Percentiles rank a stretch among this genome's conserved stretches.
Evolutionary conservation across 2,113 vertebrate species (phyloP).

Genomic region (Eptatretus burgeri): DNA sequence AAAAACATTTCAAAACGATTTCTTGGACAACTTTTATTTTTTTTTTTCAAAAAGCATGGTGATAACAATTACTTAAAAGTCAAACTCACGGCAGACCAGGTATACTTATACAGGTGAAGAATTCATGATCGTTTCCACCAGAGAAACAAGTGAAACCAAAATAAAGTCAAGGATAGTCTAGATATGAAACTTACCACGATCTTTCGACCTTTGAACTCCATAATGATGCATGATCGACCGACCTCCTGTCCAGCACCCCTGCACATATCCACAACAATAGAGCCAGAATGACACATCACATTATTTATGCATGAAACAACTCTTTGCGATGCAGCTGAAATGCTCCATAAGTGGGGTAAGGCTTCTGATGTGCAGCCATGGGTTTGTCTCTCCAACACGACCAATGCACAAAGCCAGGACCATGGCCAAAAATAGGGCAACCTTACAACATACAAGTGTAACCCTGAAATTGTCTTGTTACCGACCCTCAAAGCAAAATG

Average conservation of each 20-base stretch:
- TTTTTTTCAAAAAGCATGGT: too few species aligned
- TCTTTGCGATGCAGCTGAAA: background rate
- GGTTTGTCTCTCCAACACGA: background rate
- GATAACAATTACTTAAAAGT: too few species aligned
- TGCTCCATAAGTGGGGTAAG: background rate
- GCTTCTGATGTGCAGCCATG: background rate
- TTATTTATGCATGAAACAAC: background rate
- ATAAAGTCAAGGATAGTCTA: too few species aligned
- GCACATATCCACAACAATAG: constrained; percentile 10
- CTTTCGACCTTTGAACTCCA: constrained; percentile 96
- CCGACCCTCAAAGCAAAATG: too few species aligned
- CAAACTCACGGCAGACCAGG: too few species aligned
- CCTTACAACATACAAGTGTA: too few species aligned
- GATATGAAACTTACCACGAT: constrained; percentile 41
- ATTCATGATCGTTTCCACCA: too few species aligned
- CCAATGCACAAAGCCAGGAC: background rate
- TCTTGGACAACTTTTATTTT: too few species aligned
- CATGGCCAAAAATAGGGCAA: background rate
- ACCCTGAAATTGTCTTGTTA: too few species aligned
- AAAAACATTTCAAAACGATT: too few species aligned
- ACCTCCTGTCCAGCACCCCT: constrained; percentile 93
- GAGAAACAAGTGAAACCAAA: too few species aligned
- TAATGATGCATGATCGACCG: constrained; percentile 76
- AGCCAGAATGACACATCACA: background rate
- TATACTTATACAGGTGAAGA: too few species aligned